phyloP scores from a whole-genome alignment of 2,888 invertebrate species.

The Autographa gamma region DNA sequence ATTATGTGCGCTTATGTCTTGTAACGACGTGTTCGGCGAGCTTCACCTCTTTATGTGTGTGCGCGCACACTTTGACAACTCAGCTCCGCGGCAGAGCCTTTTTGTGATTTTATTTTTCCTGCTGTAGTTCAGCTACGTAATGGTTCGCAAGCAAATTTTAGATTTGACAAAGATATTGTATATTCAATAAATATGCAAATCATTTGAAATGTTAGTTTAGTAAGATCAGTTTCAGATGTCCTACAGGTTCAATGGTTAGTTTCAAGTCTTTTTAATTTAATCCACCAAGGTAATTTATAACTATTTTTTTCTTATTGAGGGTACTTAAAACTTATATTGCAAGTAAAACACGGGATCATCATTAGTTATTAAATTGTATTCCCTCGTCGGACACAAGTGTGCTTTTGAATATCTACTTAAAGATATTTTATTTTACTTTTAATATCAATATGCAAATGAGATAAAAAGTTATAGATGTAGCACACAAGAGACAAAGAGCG shows the following conservation, averaged over 20 bases:
- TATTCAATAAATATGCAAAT: background rate
- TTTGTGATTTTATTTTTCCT: slow-evolving; percentile 87
- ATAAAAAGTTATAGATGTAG: background rate
- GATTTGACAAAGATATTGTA: slow-evolving; percentile 40
- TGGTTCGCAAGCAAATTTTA: slow-evolving; percentile 67
- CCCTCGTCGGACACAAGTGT: background rate
- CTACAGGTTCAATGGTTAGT: background rate
- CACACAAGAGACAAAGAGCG: slow-evolving; percentile 49
- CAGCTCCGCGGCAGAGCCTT: slow-evolving; percentile 81
- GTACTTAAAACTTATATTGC: slow-evolving; percentile 4
- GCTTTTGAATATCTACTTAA: background rate
- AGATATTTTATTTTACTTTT: background rate
- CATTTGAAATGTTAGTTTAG: background rate
- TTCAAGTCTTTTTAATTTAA: background rate
- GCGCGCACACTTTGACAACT: slow-evolving; percentile 74
- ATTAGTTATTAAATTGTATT: slow-evolving; percentile 1
- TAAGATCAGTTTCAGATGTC: background rate
- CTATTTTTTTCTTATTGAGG: slow-evolving; percentile 7
- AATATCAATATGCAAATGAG: background rate
- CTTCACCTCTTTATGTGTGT: slow-evolving; percentile 72
- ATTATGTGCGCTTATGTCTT: slow-evolving; percentile 75
- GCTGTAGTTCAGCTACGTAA: slow-evolving; percentile 75
- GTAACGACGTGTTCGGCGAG: slow-evolving; percentile 75
- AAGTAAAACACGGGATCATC: background rate
- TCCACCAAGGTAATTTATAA: background rate